These are phyloP conservation scores for Drosophila austrosaltans DNA, from an alignment of 2,888 invertebrate genomes.

Conservation along the genomic window DNA sequence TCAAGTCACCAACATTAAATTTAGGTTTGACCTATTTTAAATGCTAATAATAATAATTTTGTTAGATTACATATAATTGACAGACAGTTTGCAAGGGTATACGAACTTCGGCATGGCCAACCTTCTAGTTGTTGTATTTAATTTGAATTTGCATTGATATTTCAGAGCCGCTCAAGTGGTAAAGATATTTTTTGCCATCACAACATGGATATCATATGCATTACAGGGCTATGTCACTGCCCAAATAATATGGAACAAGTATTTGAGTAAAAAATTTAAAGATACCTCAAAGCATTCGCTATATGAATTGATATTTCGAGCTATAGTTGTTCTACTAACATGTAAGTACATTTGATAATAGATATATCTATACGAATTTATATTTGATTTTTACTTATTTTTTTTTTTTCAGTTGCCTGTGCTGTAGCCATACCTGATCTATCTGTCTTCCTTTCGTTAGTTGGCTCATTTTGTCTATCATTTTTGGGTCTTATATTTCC, in stretches of 20 bases:
- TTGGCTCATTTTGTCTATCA: conserved; percentile 96
- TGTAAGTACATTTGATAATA: conserved; percentile 84
- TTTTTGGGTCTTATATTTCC: conserved; percentile 96
- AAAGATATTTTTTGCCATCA: conserved; percentile 92
- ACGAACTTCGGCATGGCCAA: too few species aligned
- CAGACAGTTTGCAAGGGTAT: too few species aligned
- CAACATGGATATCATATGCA: conserved; percentile 96
- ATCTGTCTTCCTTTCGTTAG: conserved; percentile 95
- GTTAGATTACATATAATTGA: too few species aligned
- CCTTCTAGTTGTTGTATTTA: too few species aligned
- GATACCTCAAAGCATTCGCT: conserved; percentile 85
- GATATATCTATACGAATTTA: too few species aligned
- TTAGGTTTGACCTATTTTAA: too few species aligned
- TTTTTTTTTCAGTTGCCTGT: conserved; percentile 86
- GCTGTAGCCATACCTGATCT: conserved; percentile 94
- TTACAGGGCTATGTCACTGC: conserved; percentile 99
- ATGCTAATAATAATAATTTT: too few species aligned
- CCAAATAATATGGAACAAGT: conserved; percentile 92
- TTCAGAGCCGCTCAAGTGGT: conserved; percentile 89
- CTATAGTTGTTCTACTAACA: conserved; percentile 87
- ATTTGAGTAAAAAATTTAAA: conserved; percentile 87
- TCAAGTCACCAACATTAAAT: too few species aligned
- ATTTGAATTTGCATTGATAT: background rate
- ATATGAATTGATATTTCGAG: conserved; percentile 90
- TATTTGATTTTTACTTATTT: background rate